Base-by-base conservation (phyloP, 2,888 invertebrate genomes). In the Podotricha telesiphe region DNA sequence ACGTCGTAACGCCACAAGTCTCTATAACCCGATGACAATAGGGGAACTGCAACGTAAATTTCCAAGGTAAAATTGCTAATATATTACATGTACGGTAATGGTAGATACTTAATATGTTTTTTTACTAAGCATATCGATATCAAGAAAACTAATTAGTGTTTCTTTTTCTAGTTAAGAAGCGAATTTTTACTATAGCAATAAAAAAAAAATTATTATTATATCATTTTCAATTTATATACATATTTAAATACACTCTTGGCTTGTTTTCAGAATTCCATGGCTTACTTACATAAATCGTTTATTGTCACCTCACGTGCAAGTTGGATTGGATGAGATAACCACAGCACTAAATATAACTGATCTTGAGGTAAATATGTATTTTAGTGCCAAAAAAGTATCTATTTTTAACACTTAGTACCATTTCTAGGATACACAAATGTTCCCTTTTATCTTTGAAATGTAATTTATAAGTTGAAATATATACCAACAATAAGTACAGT, bases 1-100 rank as follows among this genome's bases (percentile, higher is more conserved):
- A 87, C 95, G 98, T 55, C 95, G 98, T 74, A 98, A 99, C 84
- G 97, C 97, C 8, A 96, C 97, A 6, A 96, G 96, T 75, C 93
- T 98, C n/a, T 98, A 98, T 92, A 98, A 99, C 80, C 96, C 98
- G 8, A 97, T 97, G 95, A 96, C 96, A 0, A 91, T 99, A n/a
- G 86, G 89, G 1, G 94, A 98, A 77, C 86, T 99, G 50, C 95
- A 97, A 80, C 80, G 92, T 53, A 95, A 95, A 77, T 98, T 96
- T 90, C 95, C 96, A 0, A 95, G 84, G 93, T 91, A 80, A 71
- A 56, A 20, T 45, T 45, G 17, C 8, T 15, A 2, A 2, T 5
- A 19, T 48, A 15, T 37, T 19, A 17, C 34, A 13, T 11, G 13
- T 13, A 42, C 28, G n/a, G n/a, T 28, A 28, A 28, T 28, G 6